Evolutionary conservation across 2,888 invertebrate genomes (phyloP), one percentile per base, ranked within the genome.

Genomic region (Malthinus flaveolus): DNA sequence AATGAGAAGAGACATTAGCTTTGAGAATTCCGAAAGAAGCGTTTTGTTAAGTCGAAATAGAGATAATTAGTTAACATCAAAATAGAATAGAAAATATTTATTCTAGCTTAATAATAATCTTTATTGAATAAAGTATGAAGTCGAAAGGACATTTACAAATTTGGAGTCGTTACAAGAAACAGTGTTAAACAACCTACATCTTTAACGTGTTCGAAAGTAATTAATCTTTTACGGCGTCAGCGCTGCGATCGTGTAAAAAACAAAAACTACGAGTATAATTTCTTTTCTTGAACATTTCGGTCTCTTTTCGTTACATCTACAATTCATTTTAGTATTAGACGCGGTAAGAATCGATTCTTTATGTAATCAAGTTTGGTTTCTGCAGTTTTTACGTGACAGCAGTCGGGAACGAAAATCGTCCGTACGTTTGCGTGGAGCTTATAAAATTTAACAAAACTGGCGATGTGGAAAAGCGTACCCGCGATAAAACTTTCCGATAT

Each of bases 341-440:
- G 56, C 56, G 54, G 56, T 49, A 49, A 56, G 42, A 56, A 56
- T 56, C 56, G 56, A 56, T 56, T 56, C 56, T 56, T 56, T 55
- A 39, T 45, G 49, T 56, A 56, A 56, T 56, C 56, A 56, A 49
- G 56, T 49, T 56, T 49, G 56, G 56, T 56, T 56, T 56, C 49
- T 56, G 49, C 49, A 56, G 56, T 56, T 56, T 56, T 56, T 56
- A 49, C 56, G 56, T 49, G 56, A 56, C 54, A 55, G 37, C 35
- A 15, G 34, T 11, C 31, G 12, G 32, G 32, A 42, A 52, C 54
- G 50, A 49, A 37, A 44, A 56, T 56, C 42, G 31, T 42, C 55
- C 32, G 32, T 13, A 47, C 13, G 13, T 13, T 13, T 13, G 13
- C 32, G 47, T 47, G 13, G 34, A 32, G 47, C 32, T 32, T 47